Conservation (phyloP, 2,113 vertebrate species). For the Heterochromis multidens region DNA sequence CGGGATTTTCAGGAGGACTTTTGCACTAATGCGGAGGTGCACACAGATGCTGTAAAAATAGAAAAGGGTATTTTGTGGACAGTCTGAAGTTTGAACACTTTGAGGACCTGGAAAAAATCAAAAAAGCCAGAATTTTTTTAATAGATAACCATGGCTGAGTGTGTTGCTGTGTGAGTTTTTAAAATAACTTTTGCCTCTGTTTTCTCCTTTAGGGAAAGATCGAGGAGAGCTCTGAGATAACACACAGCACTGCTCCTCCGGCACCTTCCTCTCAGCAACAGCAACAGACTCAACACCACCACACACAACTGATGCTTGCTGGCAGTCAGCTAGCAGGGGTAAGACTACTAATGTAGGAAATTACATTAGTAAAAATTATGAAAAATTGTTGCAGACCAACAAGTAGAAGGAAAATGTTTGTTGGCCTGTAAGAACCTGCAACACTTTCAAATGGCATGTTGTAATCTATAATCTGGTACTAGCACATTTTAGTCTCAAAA, state of each 20-base stretch:
- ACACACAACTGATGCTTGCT: conserved; percentile 89
- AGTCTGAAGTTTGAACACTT: background rate
- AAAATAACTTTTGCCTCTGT: background rate
- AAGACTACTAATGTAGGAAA: conserved; percentile 49
- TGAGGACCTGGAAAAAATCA: background rate
- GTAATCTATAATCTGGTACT: background rate
- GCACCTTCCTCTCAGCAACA: conserved; percentile 56
- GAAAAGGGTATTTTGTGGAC: background rate
- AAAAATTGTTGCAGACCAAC: background rate
- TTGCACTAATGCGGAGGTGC: background rate
- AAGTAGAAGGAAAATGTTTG: background rate
- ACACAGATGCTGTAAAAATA: background rate
- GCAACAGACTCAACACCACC: conserved; percentile 78
- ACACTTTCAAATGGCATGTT: background rate
- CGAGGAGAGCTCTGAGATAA: conserved; percentile 77
- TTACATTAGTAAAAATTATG: background rate
- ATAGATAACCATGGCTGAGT: background rate
- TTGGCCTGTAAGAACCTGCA: background rate
- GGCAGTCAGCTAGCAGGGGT: conserved; percentile 91
- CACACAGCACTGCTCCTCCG: conserved; percentile 49
- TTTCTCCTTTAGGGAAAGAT: conserved; percentile 72
- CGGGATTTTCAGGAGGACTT: no score
- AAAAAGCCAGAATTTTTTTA: rapidly evolving
- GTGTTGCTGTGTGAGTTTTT: background rate
- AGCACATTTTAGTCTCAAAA: background rate